Conservation (phyloP, 2,113 vertebrate genomes). For the Echinops telfairi region DNA sequence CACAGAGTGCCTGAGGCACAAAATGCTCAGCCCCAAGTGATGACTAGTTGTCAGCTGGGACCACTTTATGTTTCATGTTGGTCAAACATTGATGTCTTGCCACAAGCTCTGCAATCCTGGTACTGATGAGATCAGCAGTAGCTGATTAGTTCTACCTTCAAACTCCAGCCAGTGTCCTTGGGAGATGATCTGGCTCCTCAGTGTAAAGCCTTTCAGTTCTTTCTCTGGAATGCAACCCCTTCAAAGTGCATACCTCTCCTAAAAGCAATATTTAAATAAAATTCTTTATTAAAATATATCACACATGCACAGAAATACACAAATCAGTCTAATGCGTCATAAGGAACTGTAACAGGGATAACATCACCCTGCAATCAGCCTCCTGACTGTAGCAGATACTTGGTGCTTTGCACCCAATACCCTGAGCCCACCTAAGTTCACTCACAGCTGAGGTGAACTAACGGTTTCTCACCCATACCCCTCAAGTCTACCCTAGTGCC, state of each 20-base stretch:
- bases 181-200: background rate
- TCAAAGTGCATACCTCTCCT: background rate
- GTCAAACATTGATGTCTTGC: background rate
- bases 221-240: background rate
- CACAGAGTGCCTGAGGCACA: background rate
- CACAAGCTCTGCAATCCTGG: background rate
- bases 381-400: background rate
- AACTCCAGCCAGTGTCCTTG: background rate
- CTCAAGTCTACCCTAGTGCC: background rate
- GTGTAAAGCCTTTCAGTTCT: background rate
- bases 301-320: accelerated
- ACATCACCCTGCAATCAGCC: no score
- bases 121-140: background rate
- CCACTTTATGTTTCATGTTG: background rate
- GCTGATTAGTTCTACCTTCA: background rate
- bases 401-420: accelerated
- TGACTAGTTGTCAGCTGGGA: background rate
- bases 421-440: background rate
- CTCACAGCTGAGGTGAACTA: no score
- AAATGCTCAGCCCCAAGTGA: background rate
- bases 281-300: background rate
- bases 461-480: background rate
- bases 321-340: no score
- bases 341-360: background rate
- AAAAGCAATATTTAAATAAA: background rate